Evolutionary conservation across 2,888 invertebrate genomes (phyloP), one percentile per base, ranked within the genome.

Genomic region (Heliconius cydno): DNA sequence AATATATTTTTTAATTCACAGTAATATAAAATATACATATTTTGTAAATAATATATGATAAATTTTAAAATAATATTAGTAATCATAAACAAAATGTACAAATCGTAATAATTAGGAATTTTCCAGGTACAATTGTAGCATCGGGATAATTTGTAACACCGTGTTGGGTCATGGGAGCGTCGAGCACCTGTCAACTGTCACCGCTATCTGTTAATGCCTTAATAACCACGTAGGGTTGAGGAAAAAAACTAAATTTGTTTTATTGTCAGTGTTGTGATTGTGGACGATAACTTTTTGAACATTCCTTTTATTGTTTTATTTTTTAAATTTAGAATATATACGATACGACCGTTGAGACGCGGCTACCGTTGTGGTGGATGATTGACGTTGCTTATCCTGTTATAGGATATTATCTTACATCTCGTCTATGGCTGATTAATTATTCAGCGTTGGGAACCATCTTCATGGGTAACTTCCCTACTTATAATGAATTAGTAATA

Each of bases 141-240:
- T 90, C 90, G 85, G 85, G 86, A 90, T 89, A 90, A 92, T 92
- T 92, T 92, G 92, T 92, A 90, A 88, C 87, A 80, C 79, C 80
- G 78, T 66, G 72, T 38, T 87, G 88, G 90, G 89, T 89, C 89
- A 90, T 90, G 91, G 91, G 92, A 92, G 88, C 88, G 85, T 79
- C 73, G 84, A 82, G 85, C 91, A 91, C 90, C 92, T 91, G 92
- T 91, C 91, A 88, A 85, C 88, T 88, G 88, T 77, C 80, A 77
- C 80, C 77, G 79, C 72, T 79, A 77, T 80, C 80, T 75, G 77
- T 88, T 89, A 90, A 86, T 86, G 86, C 87, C 88, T 88, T 90
- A 90, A 90, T 89, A 89, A 88, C 86, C 85, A 85, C 86, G 85
- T 85, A 86, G 85, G 88, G 86, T 75, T 86, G 84, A 67, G 76